These are phyloP conservation scores for Papilio polyxenes DNA, from an alignment of 1,140 invertebrate genomes.

Conservation along the genomic window DNA sequence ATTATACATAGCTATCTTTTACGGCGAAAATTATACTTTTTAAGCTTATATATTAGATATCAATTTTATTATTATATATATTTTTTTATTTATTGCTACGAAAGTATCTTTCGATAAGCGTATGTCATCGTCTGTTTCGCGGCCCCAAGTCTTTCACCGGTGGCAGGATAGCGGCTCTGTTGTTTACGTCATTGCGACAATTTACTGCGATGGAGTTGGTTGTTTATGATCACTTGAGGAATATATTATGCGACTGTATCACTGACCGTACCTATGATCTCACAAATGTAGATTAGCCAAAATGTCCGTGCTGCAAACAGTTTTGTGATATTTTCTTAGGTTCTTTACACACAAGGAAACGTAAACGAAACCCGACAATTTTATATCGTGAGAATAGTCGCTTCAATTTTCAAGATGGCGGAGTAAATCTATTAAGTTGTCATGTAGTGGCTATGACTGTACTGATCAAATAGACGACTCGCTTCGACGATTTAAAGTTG, in stretches of 20 bases:
- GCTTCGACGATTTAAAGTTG: too few species aligned
- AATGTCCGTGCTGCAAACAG: neutral
- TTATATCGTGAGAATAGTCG: too few species aligned
- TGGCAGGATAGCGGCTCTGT: conserved; percentile 28
- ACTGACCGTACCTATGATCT: neutral
- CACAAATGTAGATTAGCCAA: neutral
- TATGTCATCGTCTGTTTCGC: neutral
- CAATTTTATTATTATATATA: too few species aligned
- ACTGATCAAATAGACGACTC: too few species aligned
- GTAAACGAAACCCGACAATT: too few species aligned
- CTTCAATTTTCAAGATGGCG: too few species aligned
- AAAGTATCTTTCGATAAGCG: neutral
- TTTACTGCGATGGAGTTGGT: conserved; percentile 18
- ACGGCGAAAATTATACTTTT: neutral
- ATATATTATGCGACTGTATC: neutral
- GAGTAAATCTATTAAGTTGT: too few species aligned
- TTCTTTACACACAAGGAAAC: too few species aligned
- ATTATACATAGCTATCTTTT: too few species aligned
- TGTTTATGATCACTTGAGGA: conserved; percentile 4
- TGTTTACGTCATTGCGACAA: conserved; percentile 32
- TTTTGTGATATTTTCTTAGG: neutral
- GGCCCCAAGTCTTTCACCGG: conserved; percentile 20
- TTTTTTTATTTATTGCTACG: neutral
- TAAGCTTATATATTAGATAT: neutral
- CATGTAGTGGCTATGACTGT: too few species aligned